Evolutionary conservation across 2,797 vertebrate genomes (phyloP).

Genomic region (Muscicapa comitata): DNA sequence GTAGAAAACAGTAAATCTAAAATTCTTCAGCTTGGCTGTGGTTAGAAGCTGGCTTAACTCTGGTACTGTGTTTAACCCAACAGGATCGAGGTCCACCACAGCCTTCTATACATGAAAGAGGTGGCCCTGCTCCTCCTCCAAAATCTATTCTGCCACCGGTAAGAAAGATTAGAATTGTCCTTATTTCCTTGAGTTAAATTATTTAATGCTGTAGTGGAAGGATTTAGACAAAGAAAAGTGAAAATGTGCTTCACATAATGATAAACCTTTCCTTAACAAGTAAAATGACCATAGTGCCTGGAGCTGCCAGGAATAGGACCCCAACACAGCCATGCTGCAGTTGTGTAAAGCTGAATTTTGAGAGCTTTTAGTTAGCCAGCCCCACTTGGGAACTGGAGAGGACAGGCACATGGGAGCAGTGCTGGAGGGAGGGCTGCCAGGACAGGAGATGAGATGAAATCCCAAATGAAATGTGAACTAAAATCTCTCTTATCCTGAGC

Average conservation of each 20-base stretch:
- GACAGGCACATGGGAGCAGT: background rate
- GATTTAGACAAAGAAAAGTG: background rate
- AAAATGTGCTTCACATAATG: background rate
- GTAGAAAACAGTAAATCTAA: background rate
- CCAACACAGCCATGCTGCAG: background rate
- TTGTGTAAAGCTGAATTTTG: background rate
- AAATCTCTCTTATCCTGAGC: background rate
- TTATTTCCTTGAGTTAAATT: background rate
- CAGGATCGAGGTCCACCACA: slow-evolving; percentile 73
- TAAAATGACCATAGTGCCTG: fast-evolving
- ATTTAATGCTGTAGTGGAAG: background rate
- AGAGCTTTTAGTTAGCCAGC: background rate
- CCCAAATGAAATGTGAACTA: background rate
- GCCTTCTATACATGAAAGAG: slow-evolving; percentile 62
- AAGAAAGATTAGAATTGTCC: background rate
- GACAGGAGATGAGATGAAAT: background rate
- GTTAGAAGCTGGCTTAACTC: background rate
- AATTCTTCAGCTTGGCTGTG: background rate
- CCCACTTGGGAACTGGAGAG: background rate
- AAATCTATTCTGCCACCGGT: slow-evolving; percentile 76
- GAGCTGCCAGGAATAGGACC: background rate
- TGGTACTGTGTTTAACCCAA: background rate
- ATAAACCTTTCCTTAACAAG: background rate
- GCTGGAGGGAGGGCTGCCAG: background rate
- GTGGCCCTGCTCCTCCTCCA: slow-evolving; percentile 67